phyloP scores from a whole-genome alignment of 2,888 invertebrate species.

The Ormyrus labotus region DNA sequence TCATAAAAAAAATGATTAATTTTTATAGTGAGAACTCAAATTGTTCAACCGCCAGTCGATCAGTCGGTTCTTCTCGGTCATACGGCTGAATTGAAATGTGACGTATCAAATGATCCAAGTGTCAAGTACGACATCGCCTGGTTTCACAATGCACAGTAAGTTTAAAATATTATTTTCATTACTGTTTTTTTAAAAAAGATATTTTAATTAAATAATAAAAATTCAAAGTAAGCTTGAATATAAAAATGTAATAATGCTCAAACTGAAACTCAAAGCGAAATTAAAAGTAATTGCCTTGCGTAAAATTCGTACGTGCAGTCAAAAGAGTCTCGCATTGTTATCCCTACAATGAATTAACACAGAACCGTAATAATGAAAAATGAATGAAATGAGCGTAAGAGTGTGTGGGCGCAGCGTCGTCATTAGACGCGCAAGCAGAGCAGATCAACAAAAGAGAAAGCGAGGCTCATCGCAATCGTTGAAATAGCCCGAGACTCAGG shows the following conservation, averaged over 20 bases:
- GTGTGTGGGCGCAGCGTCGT: not conserved
- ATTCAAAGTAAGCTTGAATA: too few species aligned
- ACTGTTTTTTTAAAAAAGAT: too few species aligned
- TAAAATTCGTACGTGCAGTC: not conserved
- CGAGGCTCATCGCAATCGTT: conserved; percentile 8
- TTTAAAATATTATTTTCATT: conserved; percentile 60
- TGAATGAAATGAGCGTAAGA: not conserved
- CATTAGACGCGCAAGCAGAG: conserved; percentile 17
- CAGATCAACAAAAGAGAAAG: not conserved
- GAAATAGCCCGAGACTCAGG: conserved; percentile 21
- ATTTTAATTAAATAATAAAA: too few species aligned
- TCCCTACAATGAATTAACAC: not conserved
- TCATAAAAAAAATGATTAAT: not conserved
- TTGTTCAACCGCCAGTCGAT: conserved; percentile 94
- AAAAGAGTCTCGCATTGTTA: not conserved
- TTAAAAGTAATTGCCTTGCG: too few species aligned
- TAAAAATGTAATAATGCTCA: too few species aligned
- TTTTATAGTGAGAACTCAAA: conserved; percentile 90
- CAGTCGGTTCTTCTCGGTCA: conserved; percentile 94
- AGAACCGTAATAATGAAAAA: conserved; percentile 9
- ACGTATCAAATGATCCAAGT: conserved; percentile 93
- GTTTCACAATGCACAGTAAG: conserved; percentile 91
- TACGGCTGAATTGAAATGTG: conserved; percentile 95
- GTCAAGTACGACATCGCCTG: conserved; percentile 91
- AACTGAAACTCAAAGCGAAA: too few species aligned